phyloP scores from a whole-genome alignment of 2,888 invertebrate genomes.

The Calephelis perditalis region DNA sequence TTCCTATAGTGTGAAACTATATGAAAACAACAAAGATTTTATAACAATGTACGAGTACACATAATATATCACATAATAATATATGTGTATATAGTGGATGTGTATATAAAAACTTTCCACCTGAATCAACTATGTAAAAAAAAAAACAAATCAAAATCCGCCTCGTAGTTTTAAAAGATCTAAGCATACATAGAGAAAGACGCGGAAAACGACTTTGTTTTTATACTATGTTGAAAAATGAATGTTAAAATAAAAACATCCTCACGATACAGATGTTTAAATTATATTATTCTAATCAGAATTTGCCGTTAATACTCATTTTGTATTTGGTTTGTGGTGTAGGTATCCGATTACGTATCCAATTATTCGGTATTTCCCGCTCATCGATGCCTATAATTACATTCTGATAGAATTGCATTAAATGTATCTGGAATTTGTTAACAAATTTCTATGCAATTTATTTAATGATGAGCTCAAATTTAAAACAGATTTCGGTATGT shows the following conservation, averaged over 20 bases:
- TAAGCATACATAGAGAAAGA: too few species aligned
- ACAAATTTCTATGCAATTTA: conserved; percentile 70
- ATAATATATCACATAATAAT: too few species aligned
- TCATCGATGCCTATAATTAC: conserved; percentile 70
- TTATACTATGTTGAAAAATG: too few species aligned
- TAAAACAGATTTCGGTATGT: conserved; percentile 47
- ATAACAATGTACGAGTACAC: too few species aligned
- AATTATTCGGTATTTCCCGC: conserved; percentile 70
- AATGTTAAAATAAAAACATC: background rate
- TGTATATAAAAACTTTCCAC: too few species aligned
- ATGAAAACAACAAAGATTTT: too few species aligned
- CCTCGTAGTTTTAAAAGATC: too few species aligned
- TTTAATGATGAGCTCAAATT: conserved; percentile 66
- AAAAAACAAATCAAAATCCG: too few species aligned
- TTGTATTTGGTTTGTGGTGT: conserved; percentile 33
- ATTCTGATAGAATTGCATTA: conserved; percentile 67
- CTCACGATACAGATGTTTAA: background rate
- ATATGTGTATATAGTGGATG: too few species aligned
- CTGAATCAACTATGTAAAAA: too few species aligned
- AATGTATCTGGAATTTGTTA: conserved; percentile 57
- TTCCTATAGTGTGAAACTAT: too few species aligned
- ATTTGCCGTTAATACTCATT: conserved; percentile 31
- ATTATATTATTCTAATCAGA: conserved; percentile 15
- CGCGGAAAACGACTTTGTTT: too few species aligned
- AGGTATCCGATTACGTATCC: conserved; percentile 43